Base-by-base conservation (phyloP, 2,113 vertebrate species). In the Procapra przewalskii region DNA sequence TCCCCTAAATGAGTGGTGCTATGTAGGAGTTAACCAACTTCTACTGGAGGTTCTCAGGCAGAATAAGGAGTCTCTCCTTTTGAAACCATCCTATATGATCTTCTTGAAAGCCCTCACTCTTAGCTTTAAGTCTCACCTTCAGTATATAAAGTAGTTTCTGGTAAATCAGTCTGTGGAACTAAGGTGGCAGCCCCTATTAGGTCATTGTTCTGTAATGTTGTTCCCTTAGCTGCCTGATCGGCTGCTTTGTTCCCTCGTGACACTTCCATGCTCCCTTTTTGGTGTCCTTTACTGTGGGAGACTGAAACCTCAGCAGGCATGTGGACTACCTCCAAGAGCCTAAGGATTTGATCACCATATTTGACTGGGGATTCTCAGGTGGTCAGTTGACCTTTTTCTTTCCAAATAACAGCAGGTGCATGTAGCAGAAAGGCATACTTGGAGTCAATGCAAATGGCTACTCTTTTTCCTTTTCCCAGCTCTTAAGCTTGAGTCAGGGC, bases 231-330 rank as follows among this genome's bases (percentile, higher is more conserved):
- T 71, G n/a, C n/a, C 19, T 23, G 67, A 71, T 71, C n/a, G 23
- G 19, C 64, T 36, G n/a, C 64, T 71, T 23, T n/a, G 19, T 71
- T 71, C 67, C n/a, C n/a, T 71, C 1, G 0, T 21, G 17, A 5
- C 8, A n/a, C n/a, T 36, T 71, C 64, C 19, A 21, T 71, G 9
- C 17, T 21, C n/a, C n/a, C n/a, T 11, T 71, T 36, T 36, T 71
- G 64, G 9, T 36, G 8, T 36, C 2, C 17, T 71, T 71, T 36
- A 21, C n/a, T 36, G 4, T 36, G 9, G 17, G 33, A 71, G n/a
- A 21, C 9, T 71, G 8, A 71, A 71, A 36, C 17, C 17, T 71
- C n/a, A 71, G 64, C 2, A 36, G 17, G n/a, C 16, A 67, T 3
- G 16, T n/a, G 33, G 2, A 64, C 64, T 67, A 19, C 33, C n/a